Percentiles rank a stretch among this genome's conserved stretches.
Conservation (phyloP, 1,140 invertebrate genomes). For the Cotesia vestalis region DNA sequence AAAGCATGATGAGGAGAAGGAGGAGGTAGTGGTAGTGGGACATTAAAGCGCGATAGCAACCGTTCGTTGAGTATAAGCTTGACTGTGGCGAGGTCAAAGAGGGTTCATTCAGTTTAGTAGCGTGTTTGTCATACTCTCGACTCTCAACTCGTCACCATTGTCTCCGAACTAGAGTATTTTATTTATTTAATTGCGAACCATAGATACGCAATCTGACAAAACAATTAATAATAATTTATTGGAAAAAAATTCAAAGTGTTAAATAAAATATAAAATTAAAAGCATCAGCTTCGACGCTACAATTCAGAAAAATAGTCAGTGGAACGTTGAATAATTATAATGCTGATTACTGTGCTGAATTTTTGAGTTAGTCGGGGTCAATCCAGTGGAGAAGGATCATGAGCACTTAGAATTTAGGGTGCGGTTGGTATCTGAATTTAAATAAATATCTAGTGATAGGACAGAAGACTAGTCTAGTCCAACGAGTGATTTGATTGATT, state of each 20-base stretch:
- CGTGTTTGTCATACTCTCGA: constrained; percentile 38
- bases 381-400: background rate
- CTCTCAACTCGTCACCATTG: background rate
- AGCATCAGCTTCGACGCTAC: no score
- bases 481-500: no score
- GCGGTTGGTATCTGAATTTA: constrained; percentile 10
- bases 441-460: background rate
- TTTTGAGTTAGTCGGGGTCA: background rate
- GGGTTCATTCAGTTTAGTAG: constrained; percentile 53
- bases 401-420: constrained; percentile 9
- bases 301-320: no score
- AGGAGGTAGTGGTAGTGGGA: background rate
- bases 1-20: background rate
- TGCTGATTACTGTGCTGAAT: background rate
- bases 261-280: no score
- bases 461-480: no score
- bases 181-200: no score
- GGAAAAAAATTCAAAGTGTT: no score
- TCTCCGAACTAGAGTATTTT: no score
- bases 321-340: no score
- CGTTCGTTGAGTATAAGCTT: constrained; percentile 24
- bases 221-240: no score
- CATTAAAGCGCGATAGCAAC: constrained; percentile 11
- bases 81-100: constrained; percentile 47
- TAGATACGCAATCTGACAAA: no score